Percentiles rank a stretch among this genome's conserved stretches.
Conservation (phyloP, 2,888 invertebrate genomes). For the Microctonus aethiopoides region DNA sequence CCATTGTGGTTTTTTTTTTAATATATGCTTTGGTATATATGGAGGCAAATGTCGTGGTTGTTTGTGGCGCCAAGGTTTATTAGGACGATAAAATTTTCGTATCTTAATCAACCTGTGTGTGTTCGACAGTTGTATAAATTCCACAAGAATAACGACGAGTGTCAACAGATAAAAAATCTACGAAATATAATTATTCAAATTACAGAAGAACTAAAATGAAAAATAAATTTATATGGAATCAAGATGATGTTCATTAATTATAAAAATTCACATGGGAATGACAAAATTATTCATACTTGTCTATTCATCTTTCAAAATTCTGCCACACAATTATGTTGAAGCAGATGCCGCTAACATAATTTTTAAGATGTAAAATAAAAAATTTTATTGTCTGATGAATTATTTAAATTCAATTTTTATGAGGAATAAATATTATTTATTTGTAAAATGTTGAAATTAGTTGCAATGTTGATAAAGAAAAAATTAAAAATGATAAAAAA, state of each 20-base stretch:
- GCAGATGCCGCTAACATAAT: background rate
- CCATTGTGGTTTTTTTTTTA: conserved; percentile 40
- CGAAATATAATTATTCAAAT: conserved; percentile 5
- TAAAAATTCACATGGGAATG: background rate
- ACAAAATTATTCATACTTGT: conserved; percentile 1
- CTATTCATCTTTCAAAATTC: conserved; percentile 4
- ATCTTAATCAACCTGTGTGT: conserved; percentile 47
- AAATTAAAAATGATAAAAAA: background rate
- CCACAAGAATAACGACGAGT: conserved; percentile 43
- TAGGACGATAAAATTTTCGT: conserved; percentile 48
- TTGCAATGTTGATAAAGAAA: background rate
- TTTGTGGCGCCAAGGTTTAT: conserved; percentile 36
- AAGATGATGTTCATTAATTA: background rate
- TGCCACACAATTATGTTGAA: background rate
- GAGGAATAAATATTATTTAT: background rate
- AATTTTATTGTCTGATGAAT: background rate
- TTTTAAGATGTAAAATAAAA: background rate
- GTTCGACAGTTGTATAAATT: conserved; percentile 44
- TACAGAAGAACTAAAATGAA: background rate
- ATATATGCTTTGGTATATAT: conserved; percentile 44
- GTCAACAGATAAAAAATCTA: conserved; percentile 20
- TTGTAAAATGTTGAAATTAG: background rate
- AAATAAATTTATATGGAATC: background rate
- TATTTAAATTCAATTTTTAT: background rate
- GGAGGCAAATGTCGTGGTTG: conserved; percentile 43